Evolutionary conservation across 2,888 invertebrate species (phyloP).

Genomic region (Rapana venosa): DNA sequence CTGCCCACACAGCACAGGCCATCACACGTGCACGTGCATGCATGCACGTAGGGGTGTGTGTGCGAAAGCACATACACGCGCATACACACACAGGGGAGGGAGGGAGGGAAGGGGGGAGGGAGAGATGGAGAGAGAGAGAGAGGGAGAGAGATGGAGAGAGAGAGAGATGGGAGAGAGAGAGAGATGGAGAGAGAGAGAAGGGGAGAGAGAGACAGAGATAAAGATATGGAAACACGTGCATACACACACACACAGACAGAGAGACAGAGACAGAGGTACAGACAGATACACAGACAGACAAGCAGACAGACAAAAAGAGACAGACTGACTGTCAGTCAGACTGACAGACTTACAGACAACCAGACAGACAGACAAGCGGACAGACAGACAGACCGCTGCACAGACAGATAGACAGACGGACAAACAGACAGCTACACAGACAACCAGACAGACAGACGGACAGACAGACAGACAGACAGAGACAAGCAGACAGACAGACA

Average conservation of each 20-base stretch:
- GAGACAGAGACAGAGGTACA: not conserved
- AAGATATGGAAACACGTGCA: not conserved
- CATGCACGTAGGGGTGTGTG: not conserved
- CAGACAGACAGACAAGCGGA: not conserved
- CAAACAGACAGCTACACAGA: not conserved
- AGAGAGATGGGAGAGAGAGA: not conserved
- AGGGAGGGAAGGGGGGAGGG: not conserved
- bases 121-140: not conserved
- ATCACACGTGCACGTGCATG: not conserved
- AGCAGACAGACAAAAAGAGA: conserved; percentile 19
- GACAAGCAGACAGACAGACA: not conserved
- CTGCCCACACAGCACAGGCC: not conserved
- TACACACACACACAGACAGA: not conserved
- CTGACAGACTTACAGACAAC: too few species aligned
- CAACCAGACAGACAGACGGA: conserved; percentile 29
- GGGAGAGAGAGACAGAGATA: not conserved
- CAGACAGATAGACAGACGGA: conserved; percentile 12
- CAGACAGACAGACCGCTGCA: not conserved
- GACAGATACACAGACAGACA: not conserved
- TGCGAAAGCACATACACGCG: not conserved
- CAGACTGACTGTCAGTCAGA: too few species aligned
- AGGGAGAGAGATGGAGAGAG: conserved; percentile 34
- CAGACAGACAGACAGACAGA: not conserved
- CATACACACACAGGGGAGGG: not conserved
- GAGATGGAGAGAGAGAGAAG: not conserved